Evolutionary conservation across 2,797 vertebrate species (phyloP).

Genomic region (Gadopsis bispinosus): DNA sequence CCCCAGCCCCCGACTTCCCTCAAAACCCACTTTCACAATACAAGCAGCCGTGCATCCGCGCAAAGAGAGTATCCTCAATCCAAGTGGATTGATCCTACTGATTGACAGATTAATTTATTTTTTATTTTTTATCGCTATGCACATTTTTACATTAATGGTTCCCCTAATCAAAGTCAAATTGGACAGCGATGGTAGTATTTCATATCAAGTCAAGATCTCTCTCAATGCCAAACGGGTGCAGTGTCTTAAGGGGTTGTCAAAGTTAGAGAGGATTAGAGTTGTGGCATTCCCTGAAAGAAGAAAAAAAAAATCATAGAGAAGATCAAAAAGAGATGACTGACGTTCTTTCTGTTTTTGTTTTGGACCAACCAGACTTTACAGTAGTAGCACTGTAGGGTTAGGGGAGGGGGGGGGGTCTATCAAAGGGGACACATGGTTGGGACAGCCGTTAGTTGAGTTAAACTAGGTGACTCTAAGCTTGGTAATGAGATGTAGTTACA

Average conservation of each 20-base stretch:
- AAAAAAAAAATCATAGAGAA: conserved; percentile 74
- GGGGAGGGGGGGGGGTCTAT: conserved; percentile 43
- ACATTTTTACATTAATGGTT: conserved; percentile 44
- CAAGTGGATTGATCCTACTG: conserved; percentile 68
- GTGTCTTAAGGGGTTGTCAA: conserved; percentile 78
- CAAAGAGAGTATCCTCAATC: conserved; percentile 86
- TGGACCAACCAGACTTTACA: conserved; percentile 70
- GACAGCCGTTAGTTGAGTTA: conserved; percentile 79
- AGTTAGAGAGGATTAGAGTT: conserved; percentile 76
- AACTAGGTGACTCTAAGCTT: conserved; percentile 71
- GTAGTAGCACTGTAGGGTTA: conserved; percentile 35
- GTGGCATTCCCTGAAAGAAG: conserved; percentile 81
- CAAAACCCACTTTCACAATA: conserved; percentile 76
- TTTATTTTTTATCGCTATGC: conserved; percentile 28
- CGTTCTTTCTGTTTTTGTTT: conserved; percentile 57
- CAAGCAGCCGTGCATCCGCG: conserved; percentile 83
- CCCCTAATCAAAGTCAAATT: conserved; percentile 59
- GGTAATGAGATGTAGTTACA: conserved; percentile 84
- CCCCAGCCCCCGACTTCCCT: conserved; percentile 40
- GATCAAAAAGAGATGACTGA: conserved; percentile 74
- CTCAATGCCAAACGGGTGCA: conserved; percentile 85
- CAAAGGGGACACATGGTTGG: conserved; percentile 67
- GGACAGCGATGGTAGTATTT: conserved; percentile 48
- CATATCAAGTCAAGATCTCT: conserved; percentile 78
- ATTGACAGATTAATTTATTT: conserved; percentile 35